phyloP scores from a whole-genome alignment of 2,797 vertebrate species.

The Malacoraja senta region DNA sequence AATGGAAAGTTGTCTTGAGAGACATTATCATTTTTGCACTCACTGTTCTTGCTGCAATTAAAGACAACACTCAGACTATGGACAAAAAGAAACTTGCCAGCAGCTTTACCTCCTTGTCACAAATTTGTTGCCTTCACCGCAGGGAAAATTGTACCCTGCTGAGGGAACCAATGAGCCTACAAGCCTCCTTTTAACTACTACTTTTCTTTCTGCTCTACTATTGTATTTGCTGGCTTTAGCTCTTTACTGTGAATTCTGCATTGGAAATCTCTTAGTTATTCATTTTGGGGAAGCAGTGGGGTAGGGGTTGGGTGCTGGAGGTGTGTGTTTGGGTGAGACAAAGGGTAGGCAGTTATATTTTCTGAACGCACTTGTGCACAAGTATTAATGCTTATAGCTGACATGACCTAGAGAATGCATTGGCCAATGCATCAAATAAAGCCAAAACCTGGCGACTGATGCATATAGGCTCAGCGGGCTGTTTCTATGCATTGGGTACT shows the following conservation, averaged over 20 bases:
- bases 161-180: neutral
- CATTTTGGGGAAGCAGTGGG: neutral
- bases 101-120: neutral
- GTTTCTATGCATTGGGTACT: too few species aligned
- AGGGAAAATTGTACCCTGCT: neutral
- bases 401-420: too few species aligned
- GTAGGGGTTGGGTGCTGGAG: too few species aligned
- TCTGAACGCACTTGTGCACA: neutral
- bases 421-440: too few species aligned
- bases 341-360: neutral
- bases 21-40: slow-evolving; percentile 1
- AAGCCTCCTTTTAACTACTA: neutral
- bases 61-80: neutral
- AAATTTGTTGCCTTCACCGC: neutral
- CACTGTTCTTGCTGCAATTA: neutral
- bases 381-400: neutral
- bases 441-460: too few species aligned
- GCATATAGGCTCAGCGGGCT: too few species aligned
- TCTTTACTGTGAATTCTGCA: neutral
- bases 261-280: neutral
- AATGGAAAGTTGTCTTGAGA: neutral
- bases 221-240: neutral
- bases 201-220: neutral
- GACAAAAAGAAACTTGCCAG: neutral
- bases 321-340: neutral